Base-by-base conservation (phyloP, 1,140 invertebrate species). In the Drosophila bocki region DNA sequence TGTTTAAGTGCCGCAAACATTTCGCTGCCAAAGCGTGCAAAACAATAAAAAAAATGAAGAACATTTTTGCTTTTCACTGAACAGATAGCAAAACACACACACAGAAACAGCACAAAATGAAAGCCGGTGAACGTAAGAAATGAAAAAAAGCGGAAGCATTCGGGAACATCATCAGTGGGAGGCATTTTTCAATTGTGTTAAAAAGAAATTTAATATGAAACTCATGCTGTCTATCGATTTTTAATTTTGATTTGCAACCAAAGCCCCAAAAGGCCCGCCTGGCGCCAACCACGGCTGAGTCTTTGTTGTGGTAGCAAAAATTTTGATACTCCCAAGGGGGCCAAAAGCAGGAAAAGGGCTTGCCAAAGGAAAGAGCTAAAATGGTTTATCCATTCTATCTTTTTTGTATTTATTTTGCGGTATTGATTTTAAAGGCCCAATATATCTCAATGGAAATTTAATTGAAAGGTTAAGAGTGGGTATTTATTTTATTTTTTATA, bases 171-270 rank as follows among this genome's bases (percentile, higher is more conserved):
- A 64, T 54, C 71, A 64, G 57, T 54, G 22, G 63, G 44, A 61
- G 63, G 75, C 64, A 78, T 78, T 78, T 78, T 78, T 70, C 76
- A 78, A 78, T 78, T 78, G 76, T 78, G 67, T 71, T 78, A 78
- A 78, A 78, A 78, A 78, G 76, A 78, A 78, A 78, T 78, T 78
- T 78, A 78, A 78, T 78, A 78, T 63, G 76, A 78, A 71, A 78
- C 76, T 78, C 76, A 78, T 78, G 76, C 54, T 78, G 76, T 48
- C 65, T 78, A 78, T 78, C 75, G 76, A 78, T 78, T 78, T 78
- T 78, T 78, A 78, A 78, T 78, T 78, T 78, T 71, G 75, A 70
- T 78, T 78, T 78, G 65, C 41, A 48, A 58, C 44, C 9, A 12
- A 42, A 42, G 9, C 11, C 57, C 37, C 11, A 19, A 72, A 19